Evolutionary conservation across 2,888 invertebrate genomes (phyloP), one percentile per base, ranked within the genome.

Genomic region (Pyrrhosoma nymphula): DNA sequence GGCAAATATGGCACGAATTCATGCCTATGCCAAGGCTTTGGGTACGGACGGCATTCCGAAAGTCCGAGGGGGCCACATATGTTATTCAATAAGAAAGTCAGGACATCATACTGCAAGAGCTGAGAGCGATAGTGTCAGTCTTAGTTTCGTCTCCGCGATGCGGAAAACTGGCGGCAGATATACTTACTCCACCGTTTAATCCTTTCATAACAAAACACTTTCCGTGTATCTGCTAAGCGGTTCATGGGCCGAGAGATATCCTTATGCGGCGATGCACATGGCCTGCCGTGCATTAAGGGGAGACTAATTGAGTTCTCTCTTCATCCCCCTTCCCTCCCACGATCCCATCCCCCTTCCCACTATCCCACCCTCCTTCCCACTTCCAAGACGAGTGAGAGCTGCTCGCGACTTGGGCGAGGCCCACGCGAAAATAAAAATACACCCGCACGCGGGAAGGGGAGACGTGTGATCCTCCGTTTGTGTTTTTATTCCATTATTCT

Each of bases 271-370:
- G 93, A 93, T 69, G 69, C 93, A 93, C 93, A 69, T 93, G 93
- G 93, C 93, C n/a, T 93, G 69, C 69, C 93, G 93, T 93, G 93
- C 93, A 93, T 93, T 93, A 93, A 93, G 69, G 93, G 93, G 69
- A 93, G 69, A 93, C 93, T 93, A 93, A 93, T 93, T 93, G 93
- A 93, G 93, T 93, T 47, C 69, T 93, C 63, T 63, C n/a, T 93
- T 82, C 47, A 4, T 91, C 90, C 20, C 91, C 14, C 60, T 69
- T 69, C 69, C 69, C 69, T 47, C 55, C 18, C 47, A 16, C 8
- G n/a, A 35, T 89, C 23, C 23, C 47, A n/a, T 23, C 89, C 4
- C n/a, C n/a, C 39, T 56, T 10, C 89, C 55, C 55, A 39, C 20
- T 10, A 39, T 0, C 88, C 18, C 88, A 1, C 39, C 35, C 35